These are phyloP conservation scores for Anguilla obscura DNA, from an alignment of 2,797 vertebrate genomes.

Conservation along the genomic window DNA sequence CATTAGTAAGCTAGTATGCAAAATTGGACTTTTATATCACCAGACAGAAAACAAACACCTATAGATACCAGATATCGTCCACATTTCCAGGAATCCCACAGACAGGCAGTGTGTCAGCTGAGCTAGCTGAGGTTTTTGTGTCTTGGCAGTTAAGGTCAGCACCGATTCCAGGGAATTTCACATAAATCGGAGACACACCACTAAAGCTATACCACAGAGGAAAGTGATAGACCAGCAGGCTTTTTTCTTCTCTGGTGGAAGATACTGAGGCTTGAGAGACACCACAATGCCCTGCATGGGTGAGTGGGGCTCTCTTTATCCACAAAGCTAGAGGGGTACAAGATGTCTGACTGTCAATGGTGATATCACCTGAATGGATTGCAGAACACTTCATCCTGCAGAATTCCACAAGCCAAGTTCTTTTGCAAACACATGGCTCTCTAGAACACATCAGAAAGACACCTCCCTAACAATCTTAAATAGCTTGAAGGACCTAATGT, in stretches of 20 bases:
- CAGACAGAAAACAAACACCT: neutral
- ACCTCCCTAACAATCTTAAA: neutral
- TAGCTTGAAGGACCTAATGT: neutral
- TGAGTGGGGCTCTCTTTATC: neutral
- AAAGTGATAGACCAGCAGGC: neutral
- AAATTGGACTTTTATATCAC: neutral
- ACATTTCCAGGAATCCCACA: constrained; percentile 13
- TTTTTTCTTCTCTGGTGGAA: neutral
- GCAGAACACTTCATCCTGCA: neutral
- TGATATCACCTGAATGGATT: neutral
- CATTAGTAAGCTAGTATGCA: neutral
- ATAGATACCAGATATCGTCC: neutral
- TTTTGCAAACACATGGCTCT: neutral
- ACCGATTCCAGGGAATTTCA: neutral
- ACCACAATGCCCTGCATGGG: neutral
- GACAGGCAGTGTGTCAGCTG: neutral
- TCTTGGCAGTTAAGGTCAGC: neutral
- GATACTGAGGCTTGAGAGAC: neutral
- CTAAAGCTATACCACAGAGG: neutral
- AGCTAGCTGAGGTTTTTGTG: neutral
- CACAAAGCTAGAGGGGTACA: neutral
- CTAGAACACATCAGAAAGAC: neutral
- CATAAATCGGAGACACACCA: neutral
- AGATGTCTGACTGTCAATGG: neutral
- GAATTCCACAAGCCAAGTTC: neutral